Percentiles rank a stretch among this genome's conserved stretches.
These are phyloP conservation scores for Agapornis canus DNA, from an alignment of 2,797 vertebrate genomes.

Conservation along the genomic window DNA sequence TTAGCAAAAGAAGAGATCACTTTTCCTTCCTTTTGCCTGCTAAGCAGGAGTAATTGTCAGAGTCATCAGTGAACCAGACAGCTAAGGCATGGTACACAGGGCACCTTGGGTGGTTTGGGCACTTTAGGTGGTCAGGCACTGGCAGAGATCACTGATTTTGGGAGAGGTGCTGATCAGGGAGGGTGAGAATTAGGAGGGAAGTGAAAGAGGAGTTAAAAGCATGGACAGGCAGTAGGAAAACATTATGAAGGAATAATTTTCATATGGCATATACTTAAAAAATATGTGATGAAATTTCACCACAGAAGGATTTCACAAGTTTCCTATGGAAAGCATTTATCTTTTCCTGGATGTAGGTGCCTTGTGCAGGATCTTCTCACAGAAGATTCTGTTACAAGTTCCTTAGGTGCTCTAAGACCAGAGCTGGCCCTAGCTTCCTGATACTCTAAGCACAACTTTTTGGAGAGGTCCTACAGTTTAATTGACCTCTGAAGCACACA, in stretches of 20 bases:
- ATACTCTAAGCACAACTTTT: not conserved
- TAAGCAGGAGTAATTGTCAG: not conserved
- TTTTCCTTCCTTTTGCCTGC: constrained; percentile 21
- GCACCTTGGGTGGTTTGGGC: not conserved
- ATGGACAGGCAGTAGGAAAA: not conserved
- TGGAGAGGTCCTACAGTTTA: not conserved
- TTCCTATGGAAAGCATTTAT: not conserved
- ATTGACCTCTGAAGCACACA: not conserved
- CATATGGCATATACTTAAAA: not conserved
- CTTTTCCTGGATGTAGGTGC: not conserved
- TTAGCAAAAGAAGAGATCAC: not conserved
- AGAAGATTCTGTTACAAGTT: not conserved
- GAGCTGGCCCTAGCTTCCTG: not conserved
- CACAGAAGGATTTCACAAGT: not conserved
- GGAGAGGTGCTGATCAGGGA: not conserved
- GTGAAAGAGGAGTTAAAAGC: not conserved
- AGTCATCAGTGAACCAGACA: not conserved
- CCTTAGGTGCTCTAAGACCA: not conserved
- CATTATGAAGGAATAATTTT: not conserved
- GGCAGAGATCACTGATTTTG: not conserved
- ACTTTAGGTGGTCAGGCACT: not conserved
- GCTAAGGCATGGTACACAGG: not conserved
- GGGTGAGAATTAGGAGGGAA: not conserved
- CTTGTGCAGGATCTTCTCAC: not conserved
- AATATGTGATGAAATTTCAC: not conserved